Evolutionary conservation across 2,888 invertebrate species (phyloP).

Genomic region (Branchipolynoe longqiensis): DNA sequence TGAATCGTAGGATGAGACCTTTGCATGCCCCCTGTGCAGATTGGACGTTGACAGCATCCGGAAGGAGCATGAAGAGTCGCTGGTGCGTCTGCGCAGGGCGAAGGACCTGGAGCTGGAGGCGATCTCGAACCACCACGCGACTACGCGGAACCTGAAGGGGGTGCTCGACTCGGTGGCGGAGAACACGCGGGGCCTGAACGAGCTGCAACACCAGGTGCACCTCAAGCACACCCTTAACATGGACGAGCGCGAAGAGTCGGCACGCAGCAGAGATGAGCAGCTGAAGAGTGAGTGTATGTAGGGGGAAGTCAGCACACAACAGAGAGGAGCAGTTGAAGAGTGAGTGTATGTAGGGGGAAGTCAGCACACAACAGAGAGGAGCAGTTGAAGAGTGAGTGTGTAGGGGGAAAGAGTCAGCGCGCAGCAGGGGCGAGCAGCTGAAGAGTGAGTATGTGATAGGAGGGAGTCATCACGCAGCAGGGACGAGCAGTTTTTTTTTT

Average conservation of each 20-base stretch:
- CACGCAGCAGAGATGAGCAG: slow-evolving; percentile 77
- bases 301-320: background rate
- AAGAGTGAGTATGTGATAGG: slow-evolving; percentile 70
- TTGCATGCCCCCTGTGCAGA: slow-evolving; percentile 65
- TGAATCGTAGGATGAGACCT: no score
- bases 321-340: background rate
- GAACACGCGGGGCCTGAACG: slow-evolving; percentile 77
- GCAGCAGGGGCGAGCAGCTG: slow-evolving; percentile 69
- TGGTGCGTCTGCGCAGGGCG: slow-evolving; percentile 72
- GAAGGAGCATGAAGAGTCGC: slow-evolving; percentile 75
- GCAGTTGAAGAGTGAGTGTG: slow-evolving; percentile 78
- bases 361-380: slow-evolving; percentile 76
- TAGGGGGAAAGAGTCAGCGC: background rate
- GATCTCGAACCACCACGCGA: slow-evolving; percentile 76
- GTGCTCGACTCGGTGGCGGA: slow-evolving; percentile 77
- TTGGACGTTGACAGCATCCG: slow-evolving; percentile 68
- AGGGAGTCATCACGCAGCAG: background rate
- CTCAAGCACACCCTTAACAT: slow-evolving; percentile 75
- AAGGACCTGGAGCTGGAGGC: slow-evolving; percentile 79
- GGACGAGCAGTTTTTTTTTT: no score
- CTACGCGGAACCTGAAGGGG: slow-evolving; percentile 77
- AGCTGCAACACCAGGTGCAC: slow-evolving; percentile 77
- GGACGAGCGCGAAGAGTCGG: slow-evolving; percentile 78
- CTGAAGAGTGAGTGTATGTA: slow-evolving; percentile 72
- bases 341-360: slow-evolving; percentile 70